Evolutionary conservation across 2,888 invertebrate genomes (phyloP).

Genomic region (Spisula solida): DNA sequence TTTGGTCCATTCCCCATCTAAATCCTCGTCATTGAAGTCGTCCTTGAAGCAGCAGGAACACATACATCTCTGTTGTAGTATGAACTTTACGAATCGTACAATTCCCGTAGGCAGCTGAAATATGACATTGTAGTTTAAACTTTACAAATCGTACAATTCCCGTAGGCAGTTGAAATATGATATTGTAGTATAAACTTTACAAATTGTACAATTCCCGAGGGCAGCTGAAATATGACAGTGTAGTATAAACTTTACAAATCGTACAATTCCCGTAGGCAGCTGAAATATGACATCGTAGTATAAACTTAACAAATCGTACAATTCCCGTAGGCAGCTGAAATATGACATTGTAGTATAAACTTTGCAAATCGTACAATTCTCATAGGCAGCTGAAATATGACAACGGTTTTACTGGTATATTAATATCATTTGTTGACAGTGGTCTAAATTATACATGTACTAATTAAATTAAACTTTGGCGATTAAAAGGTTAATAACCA

Average conservation of each 20-base stretch:
- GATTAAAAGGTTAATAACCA: too few species aligned
- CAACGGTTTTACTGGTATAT: too few species aligned
- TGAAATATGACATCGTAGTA: constrained; percentile 55
- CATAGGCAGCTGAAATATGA: constrained; percentile 55
- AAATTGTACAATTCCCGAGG: constrained; percentile 42
- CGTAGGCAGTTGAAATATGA: constrained; percentile 55
- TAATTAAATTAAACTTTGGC: too few species aligned
- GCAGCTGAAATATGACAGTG: constrained; percentile 58
- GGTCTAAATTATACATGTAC: too few species aligned
- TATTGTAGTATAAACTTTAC: constrained; percentile 59
- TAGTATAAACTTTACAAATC: constrained; percentile 61
- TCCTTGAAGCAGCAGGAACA: constrained; percentile 44
- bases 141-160: constrained; percentile 56
- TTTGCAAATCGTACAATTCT: constrained; percentile 57
- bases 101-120: constrained; percentile 56
- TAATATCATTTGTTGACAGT: too few species aligned
- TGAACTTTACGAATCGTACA: constrained; percentile 61
- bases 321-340: constrained; percentile 56
- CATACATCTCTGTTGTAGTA: constrained; percentile 60
- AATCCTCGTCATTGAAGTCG: constrained; percentile 49
- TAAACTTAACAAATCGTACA: constrained; percentile 58
- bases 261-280: constrained; percentile 49
- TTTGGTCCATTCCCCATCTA: constrained; percentile 69
- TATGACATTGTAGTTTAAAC: constrained; percentile 46
- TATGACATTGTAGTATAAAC: constrained; percentile 48